Evolutionary conservation across 2,888 invertebrate species (phyloP), one percentile per base, ranked within the genome.

Genomic region (Drosophila flavopinicola): DNA sequence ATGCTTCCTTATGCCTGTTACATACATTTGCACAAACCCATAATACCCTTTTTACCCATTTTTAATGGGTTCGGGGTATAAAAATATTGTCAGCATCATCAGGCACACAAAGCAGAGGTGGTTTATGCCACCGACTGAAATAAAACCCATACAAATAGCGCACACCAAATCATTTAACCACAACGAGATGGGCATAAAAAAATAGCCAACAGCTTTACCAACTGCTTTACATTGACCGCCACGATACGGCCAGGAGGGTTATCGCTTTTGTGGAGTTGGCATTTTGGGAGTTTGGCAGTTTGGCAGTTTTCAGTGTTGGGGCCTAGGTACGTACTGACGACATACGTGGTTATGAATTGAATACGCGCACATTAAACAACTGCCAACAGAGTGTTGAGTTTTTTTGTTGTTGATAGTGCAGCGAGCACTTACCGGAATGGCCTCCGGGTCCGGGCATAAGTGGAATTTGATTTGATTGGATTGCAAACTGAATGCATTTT

Each of bases 391-490:
- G 45, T 48, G 57, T 38, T 37, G 58, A 48, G 35, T 30, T 20
- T 44, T 45, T 56, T 56, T 48, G 20, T 33, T 42, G 29, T 10
- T 25, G 5, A 13, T 13, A 1, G 1, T 17, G 10, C 6, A 42
- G 37, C 27, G 42, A 30, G 61, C 47, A 59, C 59, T 58, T 58
- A 44, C 35, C 37, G 49, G 51, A 54, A 48, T 71, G 33, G 29
- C 66, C 69, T 33, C 4, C 33, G 59, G 67, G 30, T 53, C 15
- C 10, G 54, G 52, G 42, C 54, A 61, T 11, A 83, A 80, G 85
- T 86, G 85, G 75, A 84, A 71, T 86, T 82, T 66, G 79, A 80
- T 86, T 86, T 80, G 82, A 84, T 86, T 86, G 82, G 67, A 86
- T 86, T 80, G 79, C 85, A 60, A 68, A 80, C 52, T 75, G 78